Base-by-base conservation (phyloP, 1,140 invertebrate species). In the Druon quercuslanigerum region DNA sequence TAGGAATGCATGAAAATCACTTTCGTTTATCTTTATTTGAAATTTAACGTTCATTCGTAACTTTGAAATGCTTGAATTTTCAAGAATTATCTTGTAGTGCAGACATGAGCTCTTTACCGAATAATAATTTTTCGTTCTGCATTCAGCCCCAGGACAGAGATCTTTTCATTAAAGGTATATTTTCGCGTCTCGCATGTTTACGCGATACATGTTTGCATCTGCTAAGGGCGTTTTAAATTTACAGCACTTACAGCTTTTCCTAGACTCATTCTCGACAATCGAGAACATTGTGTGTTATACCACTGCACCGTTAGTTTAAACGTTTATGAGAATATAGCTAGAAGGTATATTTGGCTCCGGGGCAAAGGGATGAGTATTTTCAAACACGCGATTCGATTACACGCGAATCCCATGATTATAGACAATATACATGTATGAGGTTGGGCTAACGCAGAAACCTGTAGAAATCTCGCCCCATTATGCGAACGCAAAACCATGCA, bases 351-450 rank as follows among this genome's bases (percentile, higher is more conserved):
- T 72, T 75, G 51, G 75, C 60, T 25, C 17, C 20, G 57, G 74
- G 73, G 73, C 75, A 71, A 60, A 54, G 71, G n/a, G 60, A 75
- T 72, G 78, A 76, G 60, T 51, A 57, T 77, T 77, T 77, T 75
- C 51, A 50, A 80, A 78, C 76, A 77, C 51, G 79, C 76, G 71
- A 79, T 77, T 83, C 76, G 80, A 83, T 81, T 80, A 79, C 77
- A 75, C 79, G 83, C 71, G 83, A 74, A 72, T 74, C 71, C 60
- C 40, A 40, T 66, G 57, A 81, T 79, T 79, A 76, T 54, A 54
- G 13, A 54, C 51, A 40, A 52, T 60, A 11, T 46, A 72, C 50
- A 76, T 56, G 71, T 50, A 16, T 25, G 73, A 73, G 66, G 73
- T 33, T 54, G 3, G 66, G 60, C 52, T 75, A 57, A 50, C 8